phyloP scores from a whole-genome alignment of 1,140 invertebrate genomes.

The Scaptomyza hsui region DNA sequence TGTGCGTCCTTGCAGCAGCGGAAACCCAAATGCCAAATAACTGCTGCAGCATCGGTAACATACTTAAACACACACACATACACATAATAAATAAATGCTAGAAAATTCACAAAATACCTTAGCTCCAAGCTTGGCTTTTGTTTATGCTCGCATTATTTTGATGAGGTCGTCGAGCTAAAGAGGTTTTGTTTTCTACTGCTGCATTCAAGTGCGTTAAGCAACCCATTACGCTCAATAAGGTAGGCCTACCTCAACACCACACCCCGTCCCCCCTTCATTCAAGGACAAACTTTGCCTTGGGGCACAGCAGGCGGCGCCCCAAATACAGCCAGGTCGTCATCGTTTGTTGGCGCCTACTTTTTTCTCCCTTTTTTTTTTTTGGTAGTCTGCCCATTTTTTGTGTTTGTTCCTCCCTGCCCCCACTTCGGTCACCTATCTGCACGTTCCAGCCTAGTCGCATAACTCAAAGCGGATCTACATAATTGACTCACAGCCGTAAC shows the following conservation, averaged over 20 bases:
- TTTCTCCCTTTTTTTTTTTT: not conserved
- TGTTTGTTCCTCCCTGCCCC: not conserved
- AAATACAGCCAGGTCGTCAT: constrained; percentile 6
- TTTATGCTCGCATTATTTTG: constrained; percentile 39
- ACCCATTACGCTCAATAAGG: constrained; percentile 45
- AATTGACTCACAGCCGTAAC: constrained; percentile 74
- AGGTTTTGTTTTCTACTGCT: not conserved
- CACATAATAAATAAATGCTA: constrained; percentile 19
- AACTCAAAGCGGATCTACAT: constrained; percentile 80
- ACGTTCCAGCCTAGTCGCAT: constrained; percentile 50
- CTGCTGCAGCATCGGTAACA: constrained; percentile 47
- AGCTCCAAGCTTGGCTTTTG: constrained; percentile 31
- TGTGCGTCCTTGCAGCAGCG: constrained; percentile 57
- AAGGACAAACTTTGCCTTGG: constrained; percentile 54
- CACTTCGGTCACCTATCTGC: not conserved
- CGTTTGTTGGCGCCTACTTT: not conserved
- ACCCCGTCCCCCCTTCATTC: not conserved
- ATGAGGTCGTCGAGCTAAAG: constrained; percentile 16
- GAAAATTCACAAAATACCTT: constrained; percentile 53
- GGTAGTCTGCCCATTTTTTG: constrained; percentile 22
- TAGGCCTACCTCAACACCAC: constrained; percentile 21
- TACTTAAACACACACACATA: constrained; percentile 21
- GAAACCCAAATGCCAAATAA: constrained; percentile 62
- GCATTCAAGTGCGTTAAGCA: constrained; percentile 45
- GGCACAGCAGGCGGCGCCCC: constrained; percentile 36